These are phyloP conservation scores for Phoeniculus purpureus DNA, from an alignment of 2,797 vertebrate genomes.

Conservation along the genomic window DNA sequence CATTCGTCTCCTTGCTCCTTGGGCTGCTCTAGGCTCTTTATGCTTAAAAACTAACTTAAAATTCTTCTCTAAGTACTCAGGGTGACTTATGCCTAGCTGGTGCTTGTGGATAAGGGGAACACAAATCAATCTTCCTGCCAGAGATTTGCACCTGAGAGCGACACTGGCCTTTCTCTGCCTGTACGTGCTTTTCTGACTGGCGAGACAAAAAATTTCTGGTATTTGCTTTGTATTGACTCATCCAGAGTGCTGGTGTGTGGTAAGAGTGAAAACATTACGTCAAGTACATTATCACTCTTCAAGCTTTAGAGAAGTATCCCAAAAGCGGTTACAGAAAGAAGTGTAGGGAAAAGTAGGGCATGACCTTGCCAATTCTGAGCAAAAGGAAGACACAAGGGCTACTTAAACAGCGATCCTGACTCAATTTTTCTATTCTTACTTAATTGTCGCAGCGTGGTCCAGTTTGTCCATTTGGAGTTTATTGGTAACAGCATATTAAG, in stretches of 20 bases:
- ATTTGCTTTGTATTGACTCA: not conserved
- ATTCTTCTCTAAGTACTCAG: not conserved
- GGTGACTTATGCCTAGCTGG: not conserved
- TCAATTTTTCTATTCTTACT: not conserved
- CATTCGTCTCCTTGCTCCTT: not conserved
- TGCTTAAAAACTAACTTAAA: not conserved
- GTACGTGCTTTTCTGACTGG: not conserved
- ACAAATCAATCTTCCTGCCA: not conserved
- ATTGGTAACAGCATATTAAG: not conserved
- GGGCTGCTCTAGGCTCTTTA: not conserved
- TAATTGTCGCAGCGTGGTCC: not conserved
- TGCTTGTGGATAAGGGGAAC: rapidly evolving
- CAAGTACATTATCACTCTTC: not conserved
- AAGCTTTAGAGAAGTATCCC: not conserved
- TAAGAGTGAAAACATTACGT: not conserved
- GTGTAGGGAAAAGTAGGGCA: rapidly evolving
- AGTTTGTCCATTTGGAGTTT: not conserved
- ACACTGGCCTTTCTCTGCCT: not conserved
- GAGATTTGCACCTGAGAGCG: not conserved
- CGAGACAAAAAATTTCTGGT: not conserved
- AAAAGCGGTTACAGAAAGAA: not conserved
- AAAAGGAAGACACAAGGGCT: not conserved
- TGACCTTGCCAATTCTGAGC: not conserved
- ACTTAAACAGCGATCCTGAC: not conserved
- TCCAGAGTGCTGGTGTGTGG: not conserved